Base-by-base conservation (phyloP, 2,113 vertebrate genomes). In the Syngnathus typhle region DNA sequence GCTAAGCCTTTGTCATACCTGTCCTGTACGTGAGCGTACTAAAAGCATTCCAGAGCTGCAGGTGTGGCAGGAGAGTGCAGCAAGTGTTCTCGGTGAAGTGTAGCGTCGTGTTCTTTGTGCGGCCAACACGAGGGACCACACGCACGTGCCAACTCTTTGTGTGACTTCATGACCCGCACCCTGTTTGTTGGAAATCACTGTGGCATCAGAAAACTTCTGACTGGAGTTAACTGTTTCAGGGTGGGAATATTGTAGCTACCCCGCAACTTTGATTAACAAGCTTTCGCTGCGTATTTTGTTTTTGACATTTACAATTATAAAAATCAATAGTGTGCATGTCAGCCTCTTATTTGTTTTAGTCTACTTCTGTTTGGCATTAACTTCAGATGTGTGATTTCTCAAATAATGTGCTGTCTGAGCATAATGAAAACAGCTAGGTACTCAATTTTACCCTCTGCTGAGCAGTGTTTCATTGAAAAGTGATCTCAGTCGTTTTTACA, bases 111-210 rank as follows among this genome's bases (percentile, higher is more conserved):
- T 51, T 5, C 23, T 51, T 44, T 46, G 27, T 44, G 23, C 21
- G 36, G 39, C 8, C 39, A 43, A 23, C 4, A 55, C 1, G 12
- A 32, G 12, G 12, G 23, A 6, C 32, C 12, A 15, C 23, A n/a
- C 47, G 27, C 27, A 58, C 13, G 7, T 27, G 10, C 6, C 7
- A 1, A 36, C 4, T 23, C 11, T 43, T 72, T 80, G 60, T 37
- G 63, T 79, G 78, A 83, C 80, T 78, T 73, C 76, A 65, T 80
- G 76, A 75, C 76, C 78, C 76, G 81, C 82, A 80, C 82, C 83
- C 78, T 82, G 63, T 79, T 82, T 84, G 78, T 74, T 79, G 78
- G 76, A 81, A 82, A 79, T 70, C 68, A 62, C 66, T 59, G 66
- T 81, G 78, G 83, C 79, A 70, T 84, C 44, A 69, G 65, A 60